Base-by-base conservation (phyloP, 2,888 invertebrate genomes). In the Amorpha juglandis region DNA sequence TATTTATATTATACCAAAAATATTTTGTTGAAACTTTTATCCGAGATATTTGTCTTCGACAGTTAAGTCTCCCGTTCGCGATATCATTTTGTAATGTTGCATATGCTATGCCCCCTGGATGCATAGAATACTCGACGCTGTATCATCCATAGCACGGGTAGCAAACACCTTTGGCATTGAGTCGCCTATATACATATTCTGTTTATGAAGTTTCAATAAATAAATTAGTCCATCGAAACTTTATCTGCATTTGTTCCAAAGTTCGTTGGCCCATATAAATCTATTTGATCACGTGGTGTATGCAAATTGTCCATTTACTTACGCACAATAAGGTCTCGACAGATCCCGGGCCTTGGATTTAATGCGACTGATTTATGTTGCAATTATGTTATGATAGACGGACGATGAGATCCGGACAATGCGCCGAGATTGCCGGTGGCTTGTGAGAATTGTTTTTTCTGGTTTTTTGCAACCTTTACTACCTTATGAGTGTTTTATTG, bases 341-440 rank as follows among this genome's bases (percentile, higher is more conserved):
- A 9, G 73, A 72, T 68, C 70, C 65, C 62, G 64, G 74, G 66
- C 81, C 80, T 82, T 79, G 82, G 74, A 64, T 77, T 73, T 76
- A 83, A 82, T 81, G 70, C 68, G 70, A 70, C 70, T 77, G 76
- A 78, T 80, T 81, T 81, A 78, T 75, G 74, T 70, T 64, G 70
- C 74, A 76, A 80, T 81, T 75, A 81, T 76, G 73, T 75, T 75
- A 76, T 69, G 76, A 76, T 74, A 69, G 69, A 70, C 71, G 69
- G 68, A 68, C 67, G 69, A 74, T 71, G 74, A 71, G 69, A 70
- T 72, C 70, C 73, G 74, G 75, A 77, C 74, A 74, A 78, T 75
- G 69, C 65, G 53, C 64, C 65, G 63, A 67, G 77, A 76, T 74
- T 68, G 69, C 67, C 33, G 38, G 38, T 16, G n/a, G 55, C 42